These are phyloP conservation scores for Zapornia atra DNA, from an alignment of 2,113 vertebrate genomes.

Conservation along the genomic window DNA sequence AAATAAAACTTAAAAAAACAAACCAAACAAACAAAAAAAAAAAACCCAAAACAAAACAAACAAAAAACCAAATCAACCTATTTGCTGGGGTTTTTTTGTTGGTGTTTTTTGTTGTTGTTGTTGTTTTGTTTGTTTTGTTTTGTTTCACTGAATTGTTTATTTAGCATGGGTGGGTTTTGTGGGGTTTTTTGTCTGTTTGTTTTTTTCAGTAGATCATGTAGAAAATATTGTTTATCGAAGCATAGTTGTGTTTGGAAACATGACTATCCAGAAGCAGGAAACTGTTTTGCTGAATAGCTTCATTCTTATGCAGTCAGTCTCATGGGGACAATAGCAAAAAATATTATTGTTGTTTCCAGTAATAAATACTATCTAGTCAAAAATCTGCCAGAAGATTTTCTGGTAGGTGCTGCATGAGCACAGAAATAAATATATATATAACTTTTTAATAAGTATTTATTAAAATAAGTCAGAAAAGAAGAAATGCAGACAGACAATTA, in stretches of 20 bases:
- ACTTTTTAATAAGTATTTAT: not conserved
- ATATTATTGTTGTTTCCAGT: not conserved
- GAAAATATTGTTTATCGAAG: not conserved
- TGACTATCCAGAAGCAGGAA: not conserved
- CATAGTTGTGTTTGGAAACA: not conserved
- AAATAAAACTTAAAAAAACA: not conserved
- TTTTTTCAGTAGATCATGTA: not conserved
- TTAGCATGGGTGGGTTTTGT: not conserved
- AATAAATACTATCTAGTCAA: not conserved
- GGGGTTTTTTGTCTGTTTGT: fast-evolving
- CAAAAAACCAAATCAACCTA: too few relatives aligned
- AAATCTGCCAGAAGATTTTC: too few relatives aligned
- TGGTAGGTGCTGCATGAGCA: not conserved
- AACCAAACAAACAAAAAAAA: too few relatives aligned
- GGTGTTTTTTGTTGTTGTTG: too few relatives aligned
- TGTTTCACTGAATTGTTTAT: not conserved
- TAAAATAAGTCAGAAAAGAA: not conserved
- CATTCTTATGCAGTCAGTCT: not conserved
- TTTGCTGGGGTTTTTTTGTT: too few relatives aligned
- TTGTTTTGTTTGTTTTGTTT: too few relatives aligned
- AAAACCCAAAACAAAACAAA: too few relatives aligned
- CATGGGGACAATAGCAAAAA: not conserved
- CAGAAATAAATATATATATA: not conserved
- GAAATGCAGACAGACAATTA: not conserved
- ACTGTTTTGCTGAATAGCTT: not conserved